Evolutionary conservation across 2,113 vertebrate genomes (phyloP).

Genomic region (human): DNA sequence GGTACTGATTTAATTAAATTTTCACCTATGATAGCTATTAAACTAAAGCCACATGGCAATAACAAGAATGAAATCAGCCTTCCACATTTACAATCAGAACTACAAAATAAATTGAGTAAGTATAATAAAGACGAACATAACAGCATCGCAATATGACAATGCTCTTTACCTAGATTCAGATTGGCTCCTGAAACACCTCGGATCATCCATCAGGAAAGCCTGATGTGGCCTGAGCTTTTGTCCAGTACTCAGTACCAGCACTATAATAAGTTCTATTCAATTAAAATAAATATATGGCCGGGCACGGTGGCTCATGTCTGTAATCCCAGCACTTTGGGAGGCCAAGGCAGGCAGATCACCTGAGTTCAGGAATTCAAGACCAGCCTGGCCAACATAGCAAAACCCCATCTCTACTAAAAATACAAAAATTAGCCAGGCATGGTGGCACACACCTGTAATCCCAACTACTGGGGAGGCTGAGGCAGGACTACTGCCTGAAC

Average conservation of each 20-base stretch:
- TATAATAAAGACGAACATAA: background rate
- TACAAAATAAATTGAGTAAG: background rate
- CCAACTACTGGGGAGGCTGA: no score
- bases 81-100: background rate
- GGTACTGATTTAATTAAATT: background rate
- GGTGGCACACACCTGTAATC: rapidly evolving
- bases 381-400: no score
- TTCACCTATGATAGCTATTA: background rate
- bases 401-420: no score
- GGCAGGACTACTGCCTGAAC: no score
- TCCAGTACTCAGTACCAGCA: background rate
- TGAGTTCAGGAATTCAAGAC: no score
- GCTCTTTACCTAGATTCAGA: background rate
- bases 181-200: background rate
- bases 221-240: background rate
- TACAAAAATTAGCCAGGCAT: no score
- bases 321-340: no score
- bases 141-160: background rate
- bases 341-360: no score
- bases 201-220: background rate
- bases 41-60: background rate
- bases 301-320: no score
- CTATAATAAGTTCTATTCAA: background rate
- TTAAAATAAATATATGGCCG: background rate
- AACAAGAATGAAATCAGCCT: background rate